Conservation (phyloP, 2,797 vertebrate species). For the Fratercula arctica region DNA sequence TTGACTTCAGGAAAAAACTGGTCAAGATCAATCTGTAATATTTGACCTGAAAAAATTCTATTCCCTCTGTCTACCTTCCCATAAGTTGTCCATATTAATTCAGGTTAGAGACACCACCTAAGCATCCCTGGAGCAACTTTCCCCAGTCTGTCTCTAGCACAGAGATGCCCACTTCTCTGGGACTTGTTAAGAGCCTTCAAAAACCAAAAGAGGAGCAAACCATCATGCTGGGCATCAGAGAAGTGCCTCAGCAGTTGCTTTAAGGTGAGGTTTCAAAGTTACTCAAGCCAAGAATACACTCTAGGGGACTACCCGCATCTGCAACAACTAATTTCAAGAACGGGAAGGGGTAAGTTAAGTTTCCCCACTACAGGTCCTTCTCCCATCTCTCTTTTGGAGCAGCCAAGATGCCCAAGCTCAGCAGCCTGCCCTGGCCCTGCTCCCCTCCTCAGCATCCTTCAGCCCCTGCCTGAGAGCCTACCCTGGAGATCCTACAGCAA, state of each 20-base stretch:
- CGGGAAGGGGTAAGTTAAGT: accelerated
- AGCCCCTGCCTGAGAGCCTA: neutral
- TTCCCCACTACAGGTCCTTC: neutral
- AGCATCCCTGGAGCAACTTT: neutral
- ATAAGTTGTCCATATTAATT: neutral
- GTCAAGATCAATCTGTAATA: too few species aligned
- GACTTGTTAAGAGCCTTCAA: neutral
- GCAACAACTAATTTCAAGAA: neutral
- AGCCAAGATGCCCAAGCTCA: neutral
- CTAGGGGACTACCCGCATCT: neutral
- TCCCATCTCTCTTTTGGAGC: neutral
- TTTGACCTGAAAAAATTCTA: neutral
- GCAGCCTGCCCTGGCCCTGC: neutral
- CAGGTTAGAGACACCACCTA: neutral
- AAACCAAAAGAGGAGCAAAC: neutral
- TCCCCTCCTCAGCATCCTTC: neutral
- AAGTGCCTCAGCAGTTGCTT: neutral
- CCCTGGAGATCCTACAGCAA: neutral
- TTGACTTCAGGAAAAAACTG: neutral
- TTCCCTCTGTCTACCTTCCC: neutral
- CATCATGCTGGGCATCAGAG: neutral
- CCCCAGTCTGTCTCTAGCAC: neutral
- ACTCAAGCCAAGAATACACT: neutral
- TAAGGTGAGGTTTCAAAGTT: neutral
- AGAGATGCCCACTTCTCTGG: neutral